Conservation (phyloP, 2,888 invertebrate genomes). For the Dolomedes plantarius region DNA sequence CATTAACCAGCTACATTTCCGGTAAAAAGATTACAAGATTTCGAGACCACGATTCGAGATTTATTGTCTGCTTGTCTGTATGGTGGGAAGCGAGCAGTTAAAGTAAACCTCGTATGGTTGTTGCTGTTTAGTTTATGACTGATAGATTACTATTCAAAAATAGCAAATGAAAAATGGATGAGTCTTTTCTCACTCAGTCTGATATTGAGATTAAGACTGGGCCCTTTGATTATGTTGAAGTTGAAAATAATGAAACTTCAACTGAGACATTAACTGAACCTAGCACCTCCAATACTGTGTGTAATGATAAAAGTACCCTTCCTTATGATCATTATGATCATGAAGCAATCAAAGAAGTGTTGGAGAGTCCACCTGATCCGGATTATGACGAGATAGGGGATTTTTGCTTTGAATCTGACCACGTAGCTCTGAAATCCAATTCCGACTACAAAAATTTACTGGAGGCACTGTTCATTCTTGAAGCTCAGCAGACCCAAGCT, state of each 20-base stretch:
- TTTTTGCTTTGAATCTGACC: slow-evolving; percentile 93
- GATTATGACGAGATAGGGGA: slow-evolving; percentile 76
- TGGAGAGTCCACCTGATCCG: slow-evolving; percentile 30
- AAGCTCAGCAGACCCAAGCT: slow-evolving; percentile 83
- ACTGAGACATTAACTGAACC: neutral
- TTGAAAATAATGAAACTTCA: neutral
- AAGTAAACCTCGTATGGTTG: no score
- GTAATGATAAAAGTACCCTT: slow-evolving; percentile 3
- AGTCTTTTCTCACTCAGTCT: no score
- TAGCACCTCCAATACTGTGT: neutral
- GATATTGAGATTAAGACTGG: neutral
- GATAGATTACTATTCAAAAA: no score
- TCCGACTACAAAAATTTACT: slow-evolving; percentile 87
- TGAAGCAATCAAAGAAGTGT: neutral
- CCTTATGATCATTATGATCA: neutral
- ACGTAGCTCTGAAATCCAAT: slow-evolving; percentile 89
- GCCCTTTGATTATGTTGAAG: neutral
- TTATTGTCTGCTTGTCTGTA: no score
- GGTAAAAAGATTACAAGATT: no score
- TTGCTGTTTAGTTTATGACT: no score
- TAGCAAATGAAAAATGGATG: neutral
- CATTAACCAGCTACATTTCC: no score
- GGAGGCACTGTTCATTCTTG: slow-evolving; percentile 84
- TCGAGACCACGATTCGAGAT: no score
- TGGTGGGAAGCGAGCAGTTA: no score